These are phyloP conservation scores for Garrulus glandarius DNA, from an alignment of 2,797 vertebrate genomes.

Conservation along the genomic window DNA sequence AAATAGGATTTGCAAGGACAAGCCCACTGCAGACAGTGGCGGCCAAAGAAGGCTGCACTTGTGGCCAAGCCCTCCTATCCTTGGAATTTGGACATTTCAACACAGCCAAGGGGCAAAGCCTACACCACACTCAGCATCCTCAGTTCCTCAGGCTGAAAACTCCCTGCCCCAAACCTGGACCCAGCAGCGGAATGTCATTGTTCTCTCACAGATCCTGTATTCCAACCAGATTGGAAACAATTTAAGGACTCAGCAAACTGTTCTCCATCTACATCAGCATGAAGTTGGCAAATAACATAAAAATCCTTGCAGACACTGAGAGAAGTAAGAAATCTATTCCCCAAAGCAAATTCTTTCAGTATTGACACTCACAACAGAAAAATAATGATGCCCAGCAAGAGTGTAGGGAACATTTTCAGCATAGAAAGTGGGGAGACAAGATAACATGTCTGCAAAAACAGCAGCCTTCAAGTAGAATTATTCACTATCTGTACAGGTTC, in stretches of 20 bases:
- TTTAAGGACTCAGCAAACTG: neutral
- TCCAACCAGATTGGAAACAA: neutral
- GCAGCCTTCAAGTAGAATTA: neutral
- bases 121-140: neutral
- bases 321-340: neutral
- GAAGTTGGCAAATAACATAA: neutral
- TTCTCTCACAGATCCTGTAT: neutral
- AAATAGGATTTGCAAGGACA: neutral
- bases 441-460: neutral
- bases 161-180: neutral
- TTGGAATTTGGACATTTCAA: neutral
- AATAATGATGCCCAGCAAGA: neutral
- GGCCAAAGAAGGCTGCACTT: neutral
- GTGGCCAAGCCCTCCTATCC: neutral
- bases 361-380: neutral
- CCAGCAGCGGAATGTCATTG: rapidly evolving
- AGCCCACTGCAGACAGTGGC: rapidly evolving
- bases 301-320: neutral
- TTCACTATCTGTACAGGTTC: neutral
- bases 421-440: neutral
- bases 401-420: neutral
- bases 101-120: neutral
- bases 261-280: neutral
- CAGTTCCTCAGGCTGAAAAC: neutral
- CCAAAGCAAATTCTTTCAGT: neutral